Conservation (phyloP, 2,888 invertebrate genomes). For the Quadroppia sp. region DNA sequence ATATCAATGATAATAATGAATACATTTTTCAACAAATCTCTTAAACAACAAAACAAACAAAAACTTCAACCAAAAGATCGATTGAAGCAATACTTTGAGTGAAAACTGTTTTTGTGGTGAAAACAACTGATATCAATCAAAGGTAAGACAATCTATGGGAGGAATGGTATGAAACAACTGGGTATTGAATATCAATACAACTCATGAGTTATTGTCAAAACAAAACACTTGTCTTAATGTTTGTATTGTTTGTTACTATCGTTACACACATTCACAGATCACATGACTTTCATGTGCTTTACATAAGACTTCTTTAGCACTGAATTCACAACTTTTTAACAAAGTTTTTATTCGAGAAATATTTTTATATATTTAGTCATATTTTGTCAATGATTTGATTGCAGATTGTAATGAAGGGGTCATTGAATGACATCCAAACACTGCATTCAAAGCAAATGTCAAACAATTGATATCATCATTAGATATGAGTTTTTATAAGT, state of each 20-base stretch:
- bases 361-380: no score
- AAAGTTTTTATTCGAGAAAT: no score
- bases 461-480: no score
- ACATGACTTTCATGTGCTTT: constrained; percentile 32
- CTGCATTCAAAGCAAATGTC: no score
- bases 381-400: no score
- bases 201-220: background rate
- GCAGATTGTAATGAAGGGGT: no score
- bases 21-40: constrained; percentile 7
- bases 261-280: constrained; percentile 9
- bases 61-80: background rate
- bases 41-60: background rate
- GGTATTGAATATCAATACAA: constrained; percentile 19
- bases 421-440: no score
- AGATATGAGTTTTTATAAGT: no score
- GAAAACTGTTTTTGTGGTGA: no score
- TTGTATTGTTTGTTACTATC: constrained; percentile 16
- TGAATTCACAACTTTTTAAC: background rate
- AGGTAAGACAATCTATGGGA: constrained; percentile 13
- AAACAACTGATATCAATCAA: no score
- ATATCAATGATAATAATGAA: constrained; percentile 4
- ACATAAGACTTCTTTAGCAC: background rate
- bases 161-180: no score
- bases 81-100: background rate
- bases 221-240: background rate